A percentile compares a stretch with the other conserved stretches of the same genome.
phyloP scores from a whole-genome alignment of 2,888 invertebrate genomes.

The Hypomecis punctinalis region DNA sequence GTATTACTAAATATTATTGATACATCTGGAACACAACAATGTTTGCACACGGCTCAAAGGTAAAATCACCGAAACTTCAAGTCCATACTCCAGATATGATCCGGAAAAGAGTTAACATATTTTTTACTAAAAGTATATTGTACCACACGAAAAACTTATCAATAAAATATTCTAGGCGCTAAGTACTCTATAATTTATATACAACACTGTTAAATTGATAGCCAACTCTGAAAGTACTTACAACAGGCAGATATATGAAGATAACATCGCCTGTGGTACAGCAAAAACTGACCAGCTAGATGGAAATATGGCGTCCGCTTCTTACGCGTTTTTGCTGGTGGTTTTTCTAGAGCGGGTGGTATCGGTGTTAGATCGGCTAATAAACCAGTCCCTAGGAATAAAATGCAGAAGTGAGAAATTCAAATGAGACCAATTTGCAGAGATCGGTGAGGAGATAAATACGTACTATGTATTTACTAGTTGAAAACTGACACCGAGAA shows the following conservation, averaged over 20 bases:
- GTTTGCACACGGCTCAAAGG: too few relatives aligned
- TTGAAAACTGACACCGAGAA: too few relatives aligned
- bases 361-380: slow-evolving; percentile 30
- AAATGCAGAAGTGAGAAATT: slow-evolving; percentile 6
- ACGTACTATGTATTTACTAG: background rate
- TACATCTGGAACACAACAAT: too few relatives aligned
- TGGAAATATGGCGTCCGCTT: slow-evolving; percentile 49
- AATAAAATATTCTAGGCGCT: too few relatives aligned
- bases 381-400: slow-evolving; percentile 20
- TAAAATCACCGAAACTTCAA: too few relatives aligned
- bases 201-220: background rate
- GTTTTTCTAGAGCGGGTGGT: slow-evolving; percentile 37
- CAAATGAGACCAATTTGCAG: slow-evolving; percentile 9
- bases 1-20: too few relatives aligned
- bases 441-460: background rate
- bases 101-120: too few relatives aligned
- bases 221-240: background rate
- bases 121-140: too few relatives aligned
- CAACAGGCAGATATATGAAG: slow-evolving; percentile 29
- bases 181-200: too few relatives aligned
- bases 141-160: too few relatives aligned
- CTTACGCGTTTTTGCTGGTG: slow-evolving; percentile 38
- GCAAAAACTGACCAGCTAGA: slow-evolving; percentile 56
- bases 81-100: too few relatives aligned
- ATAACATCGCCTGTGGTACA: slow-evolving; percentile 57